These are phyloP conservation scores for Drosophila ogumai DNA, from an alignment of 1,140 invertebrate genomes.

Conservation along the genomic window DNA sequence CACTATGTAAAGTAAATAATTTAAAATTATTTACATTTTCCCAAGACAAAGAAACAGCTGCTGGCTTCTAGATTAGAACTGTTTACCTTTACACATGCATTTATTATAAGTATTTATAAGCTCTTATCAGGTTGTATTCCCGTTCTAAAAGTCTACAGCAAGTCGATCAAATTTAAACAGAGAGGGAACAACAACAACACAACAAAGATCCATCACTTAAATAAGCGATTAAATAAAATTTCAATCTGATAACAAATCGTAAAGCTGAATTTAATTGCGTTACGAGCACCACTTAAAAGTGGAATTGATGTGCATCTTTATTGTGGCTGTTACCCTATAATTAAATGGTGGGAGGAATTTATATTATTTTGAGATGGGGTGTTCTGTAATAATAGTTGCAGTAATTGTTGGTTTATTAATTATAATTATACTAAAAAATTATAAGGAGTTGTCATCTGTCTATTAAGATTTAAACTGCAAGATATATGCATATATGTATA, in stretches of 20 bases:
- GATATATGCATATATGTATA: neutral
- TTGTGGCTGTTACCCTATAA: slow-evolving; percentile 23
- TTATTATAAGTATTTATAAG: slow-evolving; percentile 8
- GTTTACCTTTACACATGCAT: slow-evolving; percentile 8
- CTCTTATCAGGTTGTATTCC: slow-evolving; percentile 14
- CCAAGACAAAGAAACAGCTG: slow-evolving; percentile 22
- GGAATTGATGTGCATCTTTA: slow-evolving; percentile 21
- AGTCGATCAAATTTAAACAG: slow-evolving; percentile 13
- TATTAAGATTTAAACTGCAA: neutral
- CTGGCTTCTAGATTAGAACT: slow-evolving; percentile 18
- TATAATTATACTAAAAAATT: neutral
- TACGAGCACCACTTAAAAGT: slow-evolving; percentile 36
- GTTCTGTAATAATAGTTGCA: neutral
- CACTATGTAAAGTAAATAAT: neutral
- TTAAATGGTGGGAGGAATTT: neutral
- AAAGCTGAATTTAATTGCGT: slow-evolving; percentile 40
- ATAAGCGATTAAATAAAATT: slow-evolving; percentile 24
- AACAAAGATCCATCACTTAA: slow-evolving; percentile 12
- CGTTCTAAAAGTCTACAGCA: neutral
- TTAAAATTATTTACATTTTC: slow-evolving; percentile 7
- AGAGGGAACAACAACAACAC: neutral
- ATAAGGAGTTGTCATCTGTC: neutral
- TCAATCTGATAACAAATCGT: slow-evolving; percentile 33
- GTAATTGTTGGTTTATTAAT: neutral
- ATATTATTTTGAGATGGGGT: neutral